A percentile compares a stretch with the other conserved stretches of the same genome.
These are phyloP conservation scores for Centropus bengalensis DNA, from an alignment of 2,113 vertebrate species.

Conservation along the genomic window DNA sequence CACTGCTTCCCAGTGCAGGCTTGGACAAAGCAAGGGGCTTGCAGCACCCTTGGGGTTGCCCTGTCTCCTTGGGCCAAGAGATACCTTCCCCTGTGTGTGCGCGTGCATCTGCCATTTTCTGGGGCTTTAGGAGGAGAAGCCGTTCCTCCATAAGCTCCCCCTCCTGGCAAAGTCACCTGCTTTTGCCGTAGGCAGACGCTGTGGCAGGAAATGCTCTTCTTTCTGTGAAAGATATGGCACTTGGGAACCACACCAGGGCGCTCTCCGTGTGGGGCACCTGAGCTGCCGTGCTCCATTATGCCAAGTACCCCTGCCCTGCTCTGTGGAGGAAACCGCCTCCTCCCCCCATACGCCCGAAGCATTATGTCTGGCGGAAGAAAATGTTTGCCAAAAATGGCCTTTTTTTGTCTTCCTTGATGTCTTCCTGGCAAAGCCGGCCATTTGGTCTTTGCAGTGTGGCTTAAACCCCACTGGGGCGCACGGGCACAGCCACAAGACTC, in stretches of 20 bases:
- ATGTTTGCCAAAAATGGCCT: constrained; percentile 59
- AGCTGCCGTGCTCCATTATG: background rate
- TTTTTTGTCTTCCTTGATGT: constrained; percentile 69
- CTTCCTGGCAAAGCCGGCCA: constrained; percentile 66
- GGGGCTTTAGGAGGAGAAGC: constrained; percentile 8
- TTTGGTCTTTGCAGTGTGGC: constrained; percentile 2
- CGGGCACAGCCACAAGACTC: accelerated
- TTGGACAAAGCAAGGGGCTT: background rate
- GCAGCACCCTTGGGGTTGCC: background rate
- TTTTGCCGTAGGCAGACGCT: background rate
- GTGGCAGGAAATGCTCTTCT: constrained; percentile 68
- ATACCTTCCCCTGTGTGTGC: background rate
- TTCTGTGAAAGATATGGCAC: constrained; percentile 75
- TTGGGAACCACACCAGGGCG: constrained; percentile 35
- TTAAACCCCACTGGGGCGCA: background rate
- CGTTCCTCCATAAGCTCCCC: background rate
- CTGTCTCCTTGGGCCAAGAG: background rate
- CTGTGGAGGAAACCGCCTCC: constrained; percentile 40
- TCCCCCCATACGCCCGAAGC: background rate
- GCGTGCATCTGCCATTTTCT: background rate
- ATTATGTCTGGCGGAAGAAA: background rate
- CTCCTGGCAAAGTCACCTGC: constrained; percentile 35
- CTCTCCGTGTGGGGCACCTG: background rate
- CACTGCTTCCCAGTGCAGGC: background rate
- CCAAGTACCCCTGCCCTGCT: constrained; percentile 39